Evolutionary conservation across 1,140 invertebrate species (phyloP), one percentile per base, ranked within the genome.

Genomic region (Pachypeltis micranthus): DNA sequence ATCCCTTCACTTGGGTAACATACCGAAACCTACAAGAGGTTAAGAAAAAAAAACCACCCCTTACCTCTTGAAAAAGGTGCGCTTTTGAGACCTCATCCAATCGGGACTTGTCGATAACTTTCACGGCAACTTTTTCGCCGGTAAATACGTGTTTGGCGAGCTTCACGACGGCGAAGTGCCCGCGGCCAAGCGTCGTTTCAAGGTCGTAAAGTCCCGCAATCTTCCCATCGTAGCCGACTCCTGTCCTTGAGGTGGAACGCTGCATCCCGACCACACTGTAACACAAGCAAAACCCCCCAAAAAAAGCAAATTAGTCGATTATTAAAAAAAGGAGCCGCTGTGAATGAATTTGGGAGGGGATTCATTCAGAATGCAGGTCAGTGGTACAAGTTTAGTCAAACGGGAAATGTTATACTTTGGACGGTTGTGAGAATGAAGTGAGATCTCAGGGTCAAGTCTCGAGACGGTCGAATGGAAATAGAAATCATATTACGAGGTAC

Each of bases 91-190:
- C 84, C 70, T 95, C 90, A 77, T 99, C 96, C 69, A 99, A 78
- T 77, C 96, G 96, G 61, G 86, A 93, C 77, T 99, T 99, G 76
- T 99, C 97, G 70, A 99, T 99, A 56, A 99, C 88, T 81, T 91
- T 90, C 39, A 90, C 88, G 56, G 88, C 88, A 57, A 99, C 96
- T 77, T 96, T 95, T 80, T 97, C 94, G n/a, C 95, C 95, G 44
- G 96, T 99, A 75, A 99, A 98, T 44, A 99, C 96, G 82, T 99
- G 97, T 66, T 91, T 80, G 10, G 97, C 97, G 65, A 97, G 78
- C 81, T 99, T 99, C 23, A 99, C 97, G 56, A 99, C 94, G 62
- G 96, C 96, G 83, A 98, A 99, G 80, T 99, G 95, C 51, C 95
- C 96, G 63, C 87, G 84, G 12, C 91, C 92, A 16, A 96, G 77